Base-by-base conservation (phyloP, 1,140 invertebrate species). In the Bicyclus anynana region DNA sequence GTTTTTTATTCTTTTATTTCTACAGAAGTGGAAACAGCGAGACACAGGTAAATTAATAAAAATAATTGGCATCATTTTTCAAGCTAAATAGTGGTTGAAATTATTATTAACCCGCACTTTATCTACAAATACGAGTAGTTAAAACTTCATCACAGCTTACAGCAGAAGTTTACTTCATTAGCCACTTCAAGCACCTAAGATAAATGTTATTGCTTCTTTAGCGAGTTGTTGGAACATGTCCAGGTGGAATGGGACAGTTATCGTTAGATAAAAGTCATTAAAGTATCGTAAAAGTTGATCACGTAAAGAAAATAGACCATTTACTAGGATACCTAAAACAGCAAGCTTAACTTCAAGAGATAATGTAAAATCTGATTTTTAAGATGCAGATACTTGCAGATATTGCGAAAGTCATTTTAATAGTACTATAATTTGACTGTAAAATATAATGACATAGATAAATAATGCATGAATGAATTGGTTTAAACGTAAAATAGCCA, bases 121-220 rank as follows among this genome's bases (percentile, higher is more conserved):
- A n/a, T n/a, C n/a, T n/a, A 9, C 27, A 2, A 5, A 5, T 29
- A 10, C 27, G 7, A 7, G 23, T 3, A 4, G 7, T 7, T 29
- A 10, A 6, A 29, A 29, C 10, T 29, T 4, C 27, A 29, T 14
- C 5, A 38, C 16, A 44, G 38, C 21, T 50, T 50, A 3, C 40
- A 44, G 23, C 38, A 47, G 23, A 48, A 65, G 49, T 61, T 56
- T 18, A 27, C 21, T 52, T 61, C 62, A 65, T 65, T 65, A 65
- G 16, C 53, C 53, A 37, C 21, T 53, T 29, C 46, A 29, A 64
- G 44, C 53, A 46, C 29, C 37, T 63, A 59, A 33, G 51, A 58
- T 59, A 51, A 59, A 64, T 59, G 62, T 64, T 63, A 63, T 59
- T 59, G 47, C 50, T 64, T 50, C 53, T 57, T 51, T 57, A 49